phyloP scores from a whole-genome alignment of 2,797 vertebrate species.

The Gephyroberyx darwinii region DNA sequence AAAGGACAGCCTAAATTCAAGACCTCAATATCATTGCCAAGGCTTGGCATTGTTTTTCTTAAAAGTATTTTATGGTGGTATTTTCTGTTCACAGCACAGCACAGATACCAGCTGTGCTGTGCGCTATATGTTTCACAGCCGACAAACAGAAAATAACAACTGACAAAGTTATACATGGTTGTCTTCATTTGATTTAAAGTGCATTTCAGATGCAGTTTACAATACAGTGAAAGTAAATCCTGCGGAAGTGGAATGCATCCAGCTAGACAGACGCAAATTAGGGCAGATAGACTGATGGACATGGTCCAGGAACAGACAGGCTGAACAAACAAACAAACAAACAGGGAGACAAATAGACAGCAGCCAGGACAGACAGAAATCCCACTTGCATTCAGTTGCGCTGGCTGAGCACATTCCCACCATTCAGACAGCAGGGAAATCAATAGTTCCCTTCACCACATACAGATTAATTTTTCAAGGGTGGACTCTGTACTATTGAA shows the following conservation, averaged over 20 bases:
- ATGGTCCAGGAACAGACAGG: conserved; percentile 10
- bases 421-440: conserved; percentile 73
- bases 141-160: conserved; percentile 3
- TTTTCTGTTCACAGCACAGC: no score
- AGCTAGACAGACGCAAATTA: conserved; percentile 57
- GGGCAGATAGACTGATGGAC: conserved; percentile 22
- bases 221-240: background rate
- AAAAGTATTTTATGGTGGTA: no score
- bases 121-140: conserved; percentile 15
- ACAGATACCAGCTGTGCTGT: conserved; percentile 8
- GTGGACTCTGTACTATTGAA: conserved; percentile 47
- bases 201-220: conserved; percentile 2
- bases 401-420: conserved; percentile 64
- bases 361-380: conserved; percentile 57
- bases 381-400: conserved; percentile 53
- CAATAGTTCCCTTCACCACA: conserved; percentile 75
- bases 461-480: conserved; percentile 68
- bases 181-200: conserved; percentile 18
- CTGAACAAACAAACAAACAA: conserved; percentile 40
- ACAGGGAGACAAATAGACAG: conserved; percentile 47
- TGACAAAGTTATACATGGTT: conserved; percentile 2
- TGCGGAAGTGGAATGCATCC: conserved; percentile 15
- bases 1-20: conserved; percentile 20
- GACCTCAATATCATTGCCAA: background rate
- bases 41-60: no score